Conservation (phyloP, 2,113 vertebrate species). For the Larimichthys polyactis region DNA sequence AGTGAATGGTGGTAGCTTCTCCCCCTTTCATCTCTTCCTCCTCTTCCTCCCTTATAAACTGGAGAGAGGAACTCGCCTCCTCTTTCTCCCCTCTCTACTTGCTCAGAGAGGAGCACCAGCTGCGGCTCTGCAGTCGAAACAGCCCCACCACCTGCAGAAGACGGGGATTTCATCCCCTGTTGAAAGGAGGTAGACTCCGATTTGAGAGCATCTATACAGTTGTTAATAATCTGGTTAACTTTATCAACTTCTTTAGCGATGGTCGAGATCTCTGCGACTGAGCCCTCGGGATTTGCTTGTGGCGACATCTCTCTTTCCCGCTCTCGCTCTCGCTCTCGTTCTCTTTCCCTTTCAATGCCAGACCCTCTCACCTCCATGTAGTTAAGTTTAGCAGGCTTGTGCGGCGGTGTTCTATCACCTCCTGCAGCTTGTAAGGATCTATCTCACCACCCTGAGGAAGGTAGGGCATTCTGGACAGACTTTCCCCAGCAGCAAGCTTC, state of each 20-base stretch:
- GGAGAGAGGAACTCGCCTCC: constrained; percentile 90
- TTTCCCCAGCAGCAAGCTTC: constrained; percentile 86
- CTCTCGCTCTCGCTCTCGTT: constrained; percentile 68
- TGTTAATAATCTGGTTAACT: constrained; percentile 99
- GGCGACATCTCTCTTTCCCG: constrained; percentile 82
- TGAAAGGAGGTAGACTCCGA: constrained; percentile 96
- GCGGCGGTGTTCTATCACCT: constrained; percentile 89
- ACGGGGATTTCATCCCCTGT: constrained; percentile 89
- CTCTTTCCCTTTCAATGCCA: constrained; percentile 75
- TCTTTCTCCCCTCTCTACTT: constrained; percentile 80
- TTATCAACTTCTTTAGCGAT: constrained; percentile 98
- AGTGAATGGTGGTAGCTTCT: constrained; percentile 89
- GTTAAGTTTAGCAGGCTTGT: constrained; percentile 91
- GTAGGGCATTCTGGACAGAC: constrained; percentile 91
- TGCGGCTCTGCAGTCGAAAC: constrained; percentile 91
- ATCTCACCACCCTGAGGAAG: constrained; percentile 87
- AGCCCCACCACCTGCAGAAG: constrained; percentile 81
- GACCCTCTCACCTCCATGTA: constrained; percentile 97
- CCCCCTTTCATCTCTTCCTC: constrained; percentile 75
- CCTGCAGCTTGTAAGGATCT: constrained; percentile 92
- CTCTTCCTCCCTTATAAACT: constrained; percentile 88
- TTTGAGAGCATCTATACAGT: constrained; percentile 98
- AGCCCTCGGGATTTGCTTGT: constrained; percentile 88
- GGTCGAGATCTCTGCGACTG: constrained; percentile 95
- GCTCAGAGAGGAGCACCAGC: constrained; percentile 92